Evolutionary conservation across 2,888 invertebrate genomes (phyloP), one percentile per base, ranked within the genome.

Genomic region (Parascotia fuliginaria): DNA sequence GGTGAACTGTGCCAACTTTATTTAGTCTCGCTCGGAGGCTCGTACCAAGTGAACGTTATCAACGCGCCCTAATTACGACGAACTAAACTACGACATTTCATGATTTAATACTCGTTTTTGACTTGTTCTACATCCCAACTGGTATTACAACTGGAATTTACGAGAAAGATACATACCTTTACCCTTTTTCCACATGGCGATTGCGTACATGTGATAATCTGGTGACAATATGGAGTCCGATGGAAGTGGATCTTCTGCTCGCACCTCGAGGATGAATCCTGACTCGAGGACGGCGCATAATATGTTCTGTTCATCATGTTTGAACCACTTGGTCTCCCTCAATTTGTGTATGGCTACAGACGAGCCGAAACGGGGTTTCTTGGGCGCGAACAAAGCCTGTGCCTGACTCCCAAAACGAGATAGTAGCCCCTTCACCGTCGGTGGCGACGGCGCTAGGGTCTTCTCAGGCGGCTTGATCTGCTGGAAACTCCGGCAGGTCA

Each of bases 251-350:
- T 93, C 90, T 66, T 89, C 88, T 39, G 93, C 93, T 61, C 89
- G 85, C 63, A 94, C 92, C 81, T 96, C 95, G 59, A 95, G 92
- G 66, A 96, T 94, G 84, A 95, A 95, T 46, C 96, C 96, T 32
- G 94, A 93, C 83, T 95, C 95, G 73, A 95, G 93, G 49, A 95
- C 95, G 45, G 95, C 94, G 81, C 95, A 95, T 65, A 96, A 92
- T 68, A 95, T 94, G 71, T 94, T 94, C 76, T 94, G 93, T 87
- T 95, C 95, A 70, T 94, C 94, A 65, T 94, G 94, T 65, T 93
- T 93, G 79, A 95, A 95, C 96, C 96, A 96, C 92, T 95, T 95
- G 57, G 95, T 94, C 79, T 95, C 95, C 59, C 95, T 92, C 64
- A 95, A 88, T 76, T 95, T 95, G 79, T 95, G 95, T 55, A 95